Evolutionary conservation across 1,140 invertebrate genomes (phyloP).

Genomic region (Stegodyphus mimosarum): DNA sequence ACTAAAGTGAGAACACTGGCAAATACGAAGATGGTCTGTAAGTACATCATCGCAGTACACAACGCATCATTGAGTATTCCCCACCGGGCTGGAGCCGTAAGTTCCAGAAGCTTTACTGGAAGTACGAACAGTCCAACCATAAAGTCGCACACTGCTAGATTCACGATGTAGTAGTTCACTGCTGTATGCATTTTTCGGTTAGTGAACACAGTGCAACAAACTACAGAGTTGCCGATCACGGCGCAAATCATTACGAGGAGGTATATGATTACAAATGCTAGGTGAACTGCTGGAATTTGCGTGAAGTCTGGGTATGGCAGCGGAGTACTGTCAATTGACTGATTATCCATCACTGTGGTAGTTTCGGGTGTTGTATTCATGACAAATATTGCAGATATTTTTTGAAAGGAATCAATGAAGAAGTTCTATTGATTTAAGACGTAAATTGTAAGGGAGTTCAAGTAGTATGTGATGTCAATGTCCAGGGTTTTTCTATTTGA

Average conservation of each 20-base stretch:
- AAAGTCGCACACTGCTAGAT: conserved; percentile 70
- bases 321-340: too few species aligned
- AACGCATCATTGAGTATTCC: conserved; percentile 67
- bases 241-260: conserved; percentile 67
- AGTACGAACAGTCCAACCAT: conserved; percentile 70
- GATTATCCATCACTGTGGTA: too few species aligned
- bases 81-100: conserved; percentile 68
- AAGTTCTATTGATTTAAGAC: too few species aligned
- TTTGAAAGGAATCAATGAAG: too few species aligned
- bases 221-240: conserved; percentile 67
- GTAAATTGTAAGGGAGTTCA: too few species aligned
- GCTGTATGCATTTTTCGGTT: conserved; percentile 71
- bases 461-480: too few species aligned
- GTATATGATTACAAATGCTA: conserved; percentile 67
- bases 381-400: too few species aligned
- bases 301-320: conserved; percentile 63
- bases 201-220: conserved; percentile 65
- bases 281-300: conserved; percentile 64
- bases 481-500: too few species aligned
- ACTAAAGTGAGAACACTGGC: conserved; percentile 69
- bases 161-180: conserved; percentile 72
- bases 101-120: conserved; percentile 71
- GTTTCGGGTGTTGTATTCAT: too few species aligned
- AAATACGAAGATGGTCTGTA: conserved; percentile 68
- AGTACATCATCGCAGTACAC: conserved; percentile 68